Conservation (phyloP, 1,140 invertebrate species). For the Cephus cinctus region DNA sequence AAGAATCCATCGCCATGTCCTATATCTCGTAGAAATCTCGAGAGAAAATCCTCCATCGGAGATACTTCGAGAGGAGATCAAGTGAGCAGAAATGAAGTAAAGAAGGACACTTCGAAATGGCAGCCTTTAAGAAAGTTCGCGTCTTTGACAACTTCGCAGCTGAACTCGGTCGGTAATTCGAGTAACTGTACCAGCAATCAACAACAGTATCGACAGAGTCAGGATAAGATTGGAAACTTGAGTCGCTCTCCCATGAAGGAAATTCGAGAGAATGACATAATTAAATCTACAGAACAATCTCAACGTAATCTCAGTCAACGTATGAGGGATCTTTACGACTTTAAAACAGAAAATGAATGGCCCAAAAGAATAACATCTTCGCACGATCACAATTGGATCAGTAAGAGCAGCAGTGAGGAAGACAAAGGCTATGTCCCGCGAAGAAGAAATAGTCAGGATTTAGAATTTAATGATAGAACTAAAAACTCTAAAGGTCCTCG, state of each 20-base stretch:
- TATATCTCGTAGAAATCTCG: constrained; percentile 16
- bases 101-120: constrained; percentile 23
- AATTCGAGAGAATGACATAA: no score
- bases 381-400: constrained; percentile 29
- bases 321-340: constrained; percentile 41
- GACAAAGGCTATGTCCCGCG: constrained; percentile 16
- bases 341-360: constrained; percentile 42
- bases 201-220: no score
- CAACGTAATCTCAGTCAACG: constrained; percentile 38
- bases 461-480: constrained; percentile 35
- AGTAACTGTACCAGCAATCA: no score
- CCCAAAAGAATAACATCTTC: constrained; percentile 25
- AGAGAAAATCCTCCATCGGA: constrained; percentile 14
- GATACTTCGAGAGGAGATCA: neutral
- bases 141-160: neutral
- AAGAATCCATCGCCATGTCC: constrained; percentile 29
- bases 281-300: no score
- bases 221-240: no score
- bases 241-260: no score
- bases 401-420: constrained; percentile 38
- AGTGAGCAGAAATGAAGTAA: neutral
- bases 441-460: constrained; percentile 33
- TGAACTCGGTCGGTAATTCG: no score
- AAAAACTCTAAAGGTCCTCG: no score
- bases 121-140: constrained; percentile 28